phyloP scores from a whole-genome alignment of 2,888 invertebrate species.

The Mythimna loreyi region DNA sequence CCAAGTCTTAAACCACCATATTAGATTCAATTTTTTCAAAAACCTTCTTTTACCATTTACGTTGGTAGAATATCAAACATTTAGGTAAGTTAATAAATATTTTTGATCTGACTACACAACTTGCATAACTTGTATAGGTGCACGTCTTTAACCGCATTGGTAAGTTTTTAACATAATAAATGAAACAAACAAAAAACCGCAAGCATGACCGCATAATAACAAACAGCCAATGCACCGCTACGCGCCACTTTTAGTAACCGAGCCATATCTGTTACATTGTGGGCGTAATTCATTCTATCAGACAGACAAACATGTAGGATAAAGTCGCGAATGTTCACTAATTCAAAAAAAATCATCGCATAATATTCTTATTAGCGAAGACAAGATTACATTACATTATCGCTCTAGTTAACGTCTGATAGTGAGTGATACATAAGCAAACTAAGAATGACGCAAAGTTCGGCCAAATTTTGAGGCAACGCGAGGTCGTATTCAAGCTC shows the following conservation, averaged over 20 bases:
- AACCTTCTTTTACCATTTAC: not conserved
- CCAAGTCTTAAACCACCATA: not conserved
- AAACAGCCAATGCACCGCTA: constrained; percentile 33
- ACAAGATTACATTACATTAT: constrained; percentile 45
- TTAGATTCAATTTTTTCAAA: not conserved
- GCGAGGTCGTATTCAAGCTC: constrained; percentile 52
- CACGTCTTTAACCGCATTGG: not conserved
- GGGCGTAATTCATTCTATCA: constrained; percentile 47
- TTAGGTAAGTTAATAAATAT: not conserved
- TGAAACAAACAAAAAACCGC: constrained; percentile 1
- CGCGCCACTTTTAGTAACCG: not conserved
- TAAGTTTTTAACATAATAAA: not conserved
- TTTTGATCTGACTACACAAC: not conserved
- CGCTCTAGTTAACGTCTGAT: constrained; percentile 52
- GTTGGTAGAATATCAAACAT: not conserved
- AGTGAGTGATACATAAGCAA: constrained; percentile 44
- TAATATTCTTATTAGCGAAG: constrained; percentile 43
- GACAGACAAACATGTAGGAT: constrained; percentile 8
- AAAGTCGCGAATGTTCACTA: constrained; percentile 12
- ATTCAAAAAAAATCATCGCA: constrained; percentile 13
- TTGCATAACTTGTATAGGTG: not conserved
- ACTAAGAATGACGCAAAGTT: constrained; percentile 55
- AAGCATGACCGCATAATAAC: not conserved
- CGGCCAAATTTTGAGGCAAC: constrained; percentile 32
- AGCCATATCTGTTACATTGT: constrained; percentile 35